Conservation (phyloP, 1,140 invertebrate species). For the Lepidostoma basale region DNA sequence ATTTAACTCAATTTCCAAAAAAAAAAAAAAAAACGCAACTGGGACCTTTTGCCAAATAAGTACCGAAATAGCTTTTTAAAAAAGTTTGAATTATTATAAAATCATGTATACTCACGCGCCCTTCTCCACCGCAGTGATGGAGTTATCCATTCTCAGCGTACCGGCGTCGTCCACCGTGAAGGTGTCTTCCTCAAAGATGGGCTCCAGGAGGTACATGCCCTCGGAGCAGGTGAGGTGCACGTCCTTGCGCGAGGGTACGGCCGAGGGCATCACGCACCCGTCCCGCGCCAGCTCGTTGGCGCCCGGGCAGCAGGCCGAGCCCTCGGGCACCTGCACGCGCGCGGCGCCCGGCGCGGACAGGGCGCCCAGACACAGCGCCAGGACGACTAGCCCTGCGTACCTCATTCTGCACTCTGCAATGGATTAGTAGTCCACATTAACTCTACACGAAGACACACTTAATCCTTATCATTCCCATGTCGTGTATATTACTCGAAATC, state of each 20-base stretch:
- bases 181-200: neutral
- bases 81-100: too few species aligned
- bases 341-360: neutral
- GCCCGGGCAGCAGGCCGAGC: constrained; percentile 30
- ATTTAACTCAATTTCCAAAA: too few species aligned
- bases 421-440: too few species aligned
- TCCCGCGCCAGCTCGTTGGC: constrained; percentile 16
- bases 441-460: too few species aligned
- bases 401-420: neutral
- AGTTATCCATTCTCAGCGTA: neutral
- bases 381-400: neutral
- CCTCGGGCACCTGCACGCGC: neutral
- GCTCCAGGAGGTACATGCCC: constrained; percentile 38
- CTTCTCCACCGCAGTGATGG: neutral
- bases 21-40: too few species aligned
- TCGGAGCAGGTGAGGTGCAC: neutral
- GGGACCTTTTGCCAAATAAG: too few species aligned
- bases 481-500: too few species aligned
- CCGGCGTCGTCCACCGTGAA: constrained; percentile 35
- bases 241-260: neutral
- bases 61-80: too few species aligned
- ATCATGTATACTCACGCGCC: constrained; percentile 21
- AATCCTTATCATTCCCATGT: too few species aligned
- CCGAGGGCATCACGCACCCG: neutral
- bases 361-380: constrained; percentile 21